Evolutionary conservation across 2,797 vertebrate genomes (phyloP).

Genomic region (Dicrostonyx torquatus): DNA sequence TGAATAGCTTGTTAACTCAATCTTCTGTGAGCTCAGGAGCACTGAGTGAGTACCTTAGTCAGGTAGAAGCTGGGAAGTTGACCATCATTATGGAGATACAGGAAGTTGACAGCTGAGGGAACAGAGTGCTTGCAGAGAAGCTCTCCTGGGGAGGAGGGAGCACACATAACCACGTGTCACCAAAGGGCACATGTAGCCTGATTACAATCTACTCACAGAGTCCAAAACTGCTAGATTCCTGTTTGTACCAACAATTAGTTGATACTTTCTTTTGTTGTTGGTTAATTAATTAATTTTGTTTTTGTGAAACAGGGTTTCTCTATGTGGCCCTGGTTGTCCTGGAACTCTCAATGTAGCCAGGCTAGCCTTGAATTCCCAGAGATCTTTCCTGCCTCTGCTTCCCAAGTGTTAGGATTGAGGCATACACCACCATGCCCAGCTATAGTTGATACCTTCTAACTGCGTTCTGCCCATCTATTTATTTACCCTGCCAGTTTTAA

Average conservation of each 20-base stretch:
- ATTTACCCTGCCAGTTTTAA: constrained; percentile 20
- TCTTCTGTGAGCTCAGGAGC: background rate
- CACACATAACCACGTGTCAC: too few relatives aligned
- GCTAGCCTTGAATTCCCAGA: background rate
- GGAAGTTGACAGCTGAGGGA: background rate
- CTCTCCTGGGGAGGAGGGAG: background rate
- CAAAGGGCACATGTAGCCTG: background rate
- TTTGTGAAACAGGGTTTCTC: background rate
- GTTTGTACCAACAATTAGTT: background rate
- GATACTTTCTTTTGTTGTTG: background rate
- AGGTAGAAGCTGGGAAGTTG: background rate
- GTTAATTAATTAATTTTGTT: background rate
- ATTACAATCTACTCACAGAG: constrained; percentile 29
- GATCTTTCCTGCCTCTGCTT: background rate
- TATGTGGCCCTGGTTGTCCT: background rate
- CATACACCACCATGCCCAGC: background rate
- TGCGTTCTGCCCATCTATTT: background rate
- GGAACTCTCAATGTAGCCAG: background rate
- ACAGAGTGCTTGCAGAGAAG: background rate
- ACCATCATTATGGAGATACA: background rate
- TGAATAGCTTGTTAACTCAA: background rate
- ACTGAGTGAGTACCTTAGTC: background rate
- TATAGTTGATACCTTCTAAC: background rate
- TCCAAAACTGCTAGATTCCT: background rate
- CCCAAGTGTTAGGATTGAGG: background rate